Percentiles rank a stretch among this genome's conserved stretches.
Conservation (phyloP, 2,113 vertebrate genomes). For the Patagioenas fasciata region DNA sequence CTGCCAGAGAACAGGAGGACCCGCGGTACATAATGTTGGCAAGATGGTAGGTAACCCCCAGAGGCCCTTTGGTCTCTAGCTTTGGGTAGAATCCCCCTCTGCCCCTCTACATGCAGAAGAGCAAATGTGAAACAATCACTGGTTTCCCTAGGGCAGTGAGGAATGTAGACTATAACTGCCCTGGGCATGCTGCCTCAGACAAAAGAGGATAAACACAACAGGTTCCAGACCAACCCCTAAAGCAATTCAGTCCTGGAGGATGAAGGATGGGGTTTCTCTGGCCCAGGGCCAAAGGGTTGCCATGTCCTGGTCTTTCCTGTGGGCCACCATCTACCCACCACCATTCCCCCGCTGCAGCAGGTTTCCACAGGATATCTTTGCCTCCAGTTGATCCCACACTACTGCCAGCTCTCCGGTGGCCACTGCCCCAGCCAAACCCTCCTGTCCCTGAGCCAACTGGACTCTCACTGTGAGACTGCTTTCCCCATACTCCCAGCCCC, state of each 20-base stretch:
- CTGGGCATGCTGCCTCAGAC: background rate
- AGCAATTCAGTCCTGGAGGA: background rate
- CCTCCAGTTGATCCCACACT: background rate
- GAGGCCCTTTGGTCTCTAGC: background rate
- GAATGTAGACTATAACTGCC: background rate
- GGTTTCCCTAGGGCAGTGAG: background rate
- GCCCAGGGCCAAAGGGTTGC: background rate
- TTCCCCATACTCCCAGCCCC: no score
- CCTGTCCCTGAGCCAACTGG: background rate
- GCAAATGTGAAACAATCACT: background rate
- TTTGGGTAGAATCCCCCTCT: background rate
- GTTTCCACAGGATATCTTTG: background rate
- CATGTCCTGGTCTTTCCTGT: background rate
- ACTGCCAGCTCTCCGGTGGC: background rate
- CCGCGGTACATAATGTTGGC: rapidly evolving
- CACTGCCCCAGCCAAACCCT: no score
- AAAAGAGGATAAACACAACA: background rate
- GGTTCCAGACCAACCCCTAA: background rate
- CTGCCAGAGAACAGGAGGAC: background rate
- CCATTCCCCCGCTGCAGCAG: background rate
- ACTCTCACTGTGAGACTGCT: rapidly evolving
- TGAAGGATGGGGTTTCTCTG: background rate
- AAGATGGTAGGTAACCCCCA: background rate
- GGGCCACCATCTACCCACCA: no score
- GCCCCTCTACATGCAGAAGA: background rate